Conservation (phyloP, 2,113 vertebrate genomes). For the Oryzias woworae region DNA sequence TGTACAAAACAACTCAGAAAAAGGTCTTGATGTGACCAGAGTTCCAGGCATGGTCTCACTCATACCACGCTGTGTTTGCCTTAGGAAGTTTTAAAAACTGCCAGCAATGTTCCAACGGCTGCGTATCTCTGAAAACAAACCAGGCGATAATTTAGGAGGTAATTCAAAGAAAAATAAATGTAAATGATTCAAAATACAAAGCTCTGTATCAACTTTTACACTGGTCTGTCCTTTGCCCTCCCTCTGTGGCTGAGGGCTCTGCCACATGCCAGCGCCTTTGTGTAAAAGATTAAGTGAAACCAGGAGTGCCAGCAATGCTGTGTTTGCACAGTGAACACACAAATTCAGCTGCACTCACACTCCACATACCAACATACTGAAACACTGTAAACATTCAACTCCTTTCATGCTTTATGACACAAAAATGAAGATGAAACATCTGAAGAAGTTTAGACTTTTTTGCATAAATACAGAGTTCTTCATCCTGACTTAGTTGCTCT, state of each 20-base stretch:
- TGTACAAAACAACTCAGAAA: conserved; percentile 26
- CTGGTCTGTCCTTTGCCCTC: not conserved
- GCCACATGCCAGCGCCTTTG: conserved; percentile 76
- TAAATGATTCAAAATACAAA: conserved; percentile 27
- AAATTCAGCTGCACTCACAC: conserved; percentile 69
- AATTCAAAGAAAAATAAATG: conserved; percentile 20
- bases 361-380: conserved; percentile 58
- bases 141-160: not conserved
- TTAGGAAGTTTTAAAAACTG: conserved; percentile 34
- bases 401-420: not conserved
- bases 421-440: not conserved
- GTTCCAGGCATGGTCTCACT: conserved; percentile 30
- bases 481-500: conserved; percentile 12
- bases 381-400: conserved; percentile 14
- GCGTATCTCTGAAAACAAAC: conserved; percentile 9
- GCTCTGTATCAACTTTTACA: conserved; percentile 21
- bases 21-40: conserved; percentile 35
- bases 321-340: conserved; percentile 71
- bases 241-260: conserved; percentile 49
- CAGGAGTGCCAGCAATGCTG: conserved; percentile 68
- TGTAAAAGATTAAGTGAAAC: conserved; percentile 78
- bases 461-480: conserved; percentile 7
- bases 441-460: conserved; percentile 7
- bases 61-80: conserved; percentile 15
- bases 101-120: conserved; percentile 19